Evolutionary conservation across 2,888 invertebrate species (phyloP), one percentile per base, ranked within the genome.

Genomic region (Siphlonurus alternatus): DNA sequence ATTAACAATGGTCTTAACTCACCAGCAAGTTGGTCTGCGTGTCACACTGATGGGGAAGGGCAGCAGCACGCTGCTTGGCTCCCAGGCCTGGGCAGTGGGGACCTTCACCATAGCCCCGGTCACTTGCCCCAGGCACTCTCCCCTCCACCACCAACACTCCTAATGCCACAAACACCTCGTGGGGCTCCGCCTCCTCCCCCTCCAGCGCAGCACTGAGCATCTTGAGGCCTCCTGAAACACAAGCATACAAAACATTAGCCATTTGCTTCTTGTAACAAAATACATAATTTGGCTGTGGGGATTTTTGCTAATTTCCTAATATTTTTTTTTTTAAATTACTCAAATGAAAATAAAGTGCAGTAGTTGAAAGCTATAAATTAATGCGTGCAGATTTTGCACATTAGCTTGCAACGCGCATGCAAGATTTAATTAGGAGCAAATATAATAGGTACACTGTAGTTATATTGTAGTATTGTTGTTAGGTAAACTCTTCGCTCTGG

Each of bases 51-150:
- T 76, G 75, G 66, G 73, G 76, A 25, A 74, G 72, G 25, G 73
- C 71, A 64, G 73, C 67, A 70, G 78, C 75, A 67, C 76, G 69
- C 65, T 76, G 72, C 22, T 74, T 56, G 56, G 56, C 56, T 20
- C 56, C 71, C 67, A 69, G 15, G 73, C 59, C 61, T 23, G 76
- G 78, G 72, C 85, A 85, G 72, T 87, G 87, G 25, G 85, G 86
- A 53, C 87, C 86, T 75, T 86, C 85, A 69, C 79, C 80, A 74
- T 85, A 83, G 53, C 85, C 85, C 69, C 83, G 78, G 65, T 69
- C 68, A 76, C 66, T 56, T 7, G 56, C 76, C 70, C 81, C 79
- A 63, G 80, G 76, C 68, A 80, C 78, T 56, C 85, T 75, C 61
- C 83, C 81, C 72, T 85, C 81, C 69, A 83, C 76, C 69, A 85